phyloP scores from a whole-genome alignment of 2,888 invertebrate genomes.

The Plebejus melissa region DNA sequence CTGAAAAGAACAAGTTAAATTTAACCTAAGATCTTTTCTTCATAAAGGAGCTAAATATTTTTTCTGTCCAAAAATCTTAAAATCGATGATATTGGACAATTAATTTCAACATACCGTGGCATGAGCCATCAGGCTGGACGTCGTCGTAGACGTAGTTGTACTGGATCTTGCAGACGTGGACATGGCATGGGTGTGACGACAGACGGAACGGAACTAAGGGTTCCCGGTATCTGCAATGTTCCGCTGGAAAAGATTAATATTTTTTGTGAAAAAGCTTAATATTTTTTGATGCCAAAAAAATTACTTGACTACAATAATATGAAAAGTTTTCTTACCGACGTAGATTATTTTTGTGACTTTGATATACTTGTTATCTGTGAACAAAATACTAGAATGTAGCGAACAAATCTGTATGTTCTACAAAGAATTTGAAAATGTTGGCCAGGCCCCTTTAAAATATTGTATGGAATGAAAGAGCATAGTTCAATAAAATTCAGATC shows the following conservation, averaged over 20 bases:
- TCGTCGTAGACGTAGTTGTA: conserved; percentile 64
- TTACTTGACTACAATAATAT: not conserved
- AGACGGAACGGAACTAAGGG: conserved; percentile 51
- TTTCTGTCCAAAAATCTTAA: too few relatives aligned
- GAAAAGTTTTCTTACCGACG: conserved; percentile 49
- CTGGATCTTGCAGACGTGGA: conserved; percentile 55
- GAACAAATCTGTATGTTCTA: not conserved
- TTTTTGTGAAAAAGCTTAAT: not conserved
- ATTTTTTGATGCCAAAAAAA: too few relatives aligned
- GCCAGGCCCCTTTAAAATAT: not conserved
- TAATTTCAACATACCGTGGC: conserved; percentile 33
- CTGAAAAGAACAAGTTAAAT: not conserved
- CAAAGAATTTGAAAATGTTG: not conserved
- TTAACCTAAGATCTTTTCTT: not conserved
- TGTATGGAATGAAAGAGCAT: not conserved
- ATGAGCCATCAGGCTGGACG: conserved; percentile 38
- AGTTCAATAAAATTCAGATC: conserved; percentile 8
- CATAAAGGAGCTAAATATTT: not conserved
- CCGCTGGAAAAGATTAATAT: conserved; percentile 44
- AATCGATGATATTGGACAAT: too few relatives aligned
- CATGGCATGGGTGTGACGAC: conserved; percentile 47
- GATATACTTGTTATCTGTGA: conserved; percentile 51
- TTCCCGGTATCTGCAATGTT: conserved; percentile 49
- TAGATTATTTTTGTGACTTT: conserved; percentile 56
- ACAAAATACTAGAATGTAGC: conserved; percentile 27